Evolutionary conservation across 2,113 vertebrate genomes (phyloP).

Genomic region (Phaethon lepturus): DNA sequence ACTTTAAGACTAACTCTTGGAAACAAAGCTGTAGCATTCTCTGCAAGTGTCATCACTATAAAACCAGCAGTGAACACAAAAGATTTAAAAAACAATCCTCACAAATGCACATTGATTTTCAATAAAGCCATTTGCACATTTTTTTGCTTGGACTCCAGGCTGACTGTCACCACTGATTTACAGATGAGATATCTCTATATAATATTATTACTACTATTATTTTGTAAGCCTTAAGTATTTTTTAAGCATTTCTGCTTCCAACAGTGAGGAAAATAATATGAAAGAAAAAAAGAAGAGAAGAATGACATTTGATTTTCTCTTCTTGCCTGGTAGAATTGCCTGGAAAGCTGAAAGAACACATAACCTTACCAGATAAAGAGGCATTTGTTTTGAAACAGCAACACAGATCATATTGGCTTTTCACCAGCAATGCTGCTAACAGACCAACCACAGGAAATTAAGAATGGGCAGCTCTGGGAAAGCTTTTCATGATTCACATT

Average conservation of each 20-base stretch:
- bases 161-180: conserved; percentile 57
- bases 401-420: conserved; percentile 51
- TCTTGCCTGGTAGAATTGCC: conserved; percentile 44
- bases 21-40: not conserved
- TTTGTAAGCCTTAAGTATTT: not conserved
- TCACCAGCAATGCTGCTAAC: conserved; percentile 18
- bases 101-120: conserved; percentile 73
- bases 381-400: conserved; percentile 66
- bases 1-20: not conserved
- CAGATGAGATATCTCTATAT: conserved; percentile 31
- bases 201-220: conserved; percentile 11
- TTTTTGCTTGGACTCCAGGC: conserved; percentile 46
- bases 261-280: not conserved
- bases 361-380: conserved; percentile 43
- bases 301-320: conserved; percentile 40
- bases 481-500: conserved; percentile 62
- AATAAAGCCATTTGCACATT: conserved; percentile 69
- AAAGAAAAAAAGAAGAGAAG: conserved; percentile 3
- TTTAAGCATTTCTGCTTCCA: not conserved
- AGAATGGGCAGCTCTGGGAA: conserved; percentile 54
- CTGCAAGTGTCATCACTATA: not conserved
- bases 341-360: conserved; percentile 52
- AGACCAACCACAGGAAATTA: conserved; percentile 67
- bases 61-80: conserved; percentile 24
- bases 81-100: conserved; percentile 45